phyloP scores from a whole-genome alignment of 2,797 vertebrate species.

The Pipistrellus pygmaeus region DNA sequence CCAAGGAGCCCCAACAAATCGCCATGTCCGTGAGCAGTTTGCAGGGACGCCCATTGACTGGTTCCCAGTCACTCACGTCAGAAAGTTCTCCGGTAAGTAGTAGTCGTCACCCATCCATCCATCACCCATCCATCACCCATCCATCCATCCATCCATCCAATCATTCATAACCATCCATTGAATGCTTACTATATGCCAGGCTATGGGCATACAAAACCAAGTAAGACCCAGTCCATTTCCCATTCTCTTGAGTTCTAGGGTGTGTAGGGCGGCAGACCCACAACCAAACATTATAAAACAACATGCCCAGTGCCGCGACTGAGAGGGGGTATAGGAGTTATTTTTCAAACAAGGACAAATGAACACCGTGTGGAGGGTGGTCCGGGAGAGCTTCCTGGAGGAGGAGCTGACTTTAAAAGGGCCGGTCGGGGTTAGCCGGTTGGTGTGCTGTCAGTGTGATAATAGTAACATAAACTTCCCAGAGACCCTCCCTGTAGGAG shows the following conservation, averaged over 20 bases:
- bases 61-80: neutral
- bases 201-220: neutral
- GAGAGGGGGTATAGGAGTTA: neutral
- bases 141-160: neutral
- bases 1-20: too few relatives aligned
- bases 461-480: neutral
- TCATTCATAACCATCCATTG: neutral
- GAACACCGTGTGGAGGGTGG: neutral
- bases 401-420: neutral
- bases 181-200: neutral
- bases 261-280: neutral
- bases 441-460: neutral
- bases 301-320: neutral
- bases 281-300: neutral
- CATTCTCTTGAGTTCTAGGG: neutral
- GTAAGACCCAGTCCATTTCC: neutral
- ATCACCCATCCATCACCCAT: neutral
- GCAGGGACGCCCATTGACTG: accelerated
- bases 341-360: neutral
- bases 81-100: slow-evolving; percentile 59
- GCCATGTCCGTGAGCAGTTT: accelerated
- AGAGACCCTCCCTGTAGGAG: neutral
- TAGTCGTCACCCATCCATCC: too few relatives aligned
- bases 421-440: neutral
- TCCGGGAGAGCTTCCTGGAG: slow-evolving; percentile 1